Conservation (phyloP, 2,888 invertebrate species). For the Marronus borbonicus region DNA sequence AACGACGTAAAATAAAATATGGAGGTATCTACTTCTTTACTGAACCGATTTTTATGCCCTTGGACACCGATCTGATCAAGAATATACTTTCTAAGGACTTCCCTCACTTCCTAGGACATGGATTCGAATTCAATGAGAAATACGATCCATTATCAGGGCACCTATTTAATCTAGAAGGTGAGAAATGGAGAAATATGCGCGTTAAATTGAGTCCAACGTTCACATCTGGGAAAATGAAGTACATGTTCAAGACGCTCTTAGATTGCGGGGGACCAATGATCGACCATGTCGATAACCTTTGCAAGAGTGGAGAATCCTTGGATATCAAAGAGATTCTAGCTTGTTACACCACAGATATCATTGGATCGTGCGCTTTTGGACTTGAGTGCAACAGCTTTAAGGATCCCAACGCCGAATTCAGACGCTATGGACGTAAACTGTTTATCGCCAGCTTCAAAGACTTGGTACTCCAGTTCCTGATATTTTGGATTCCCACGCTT, state of each 20-base stretch:
- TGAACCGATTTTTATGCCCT: conserved; percentile 13
- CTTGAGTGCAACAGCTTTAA: conserved; percentile 74
- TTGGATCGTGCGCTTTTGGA: conserved; percentile 76
- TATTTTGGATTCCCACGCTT: not conserved
- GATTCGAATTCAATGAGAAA: conserved; percentile 69
- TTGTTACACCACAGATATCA: conserved; percentile 75
- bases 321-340: conserved; percentile 71
- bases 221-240: conserved; percentile 57
- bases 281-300: conserved; percentile 11
- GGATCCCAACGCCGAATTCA: conserved; percentile 71
- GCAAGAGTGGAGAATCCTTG: conserved; percentile 52
- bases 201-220: conserved; percentile 56
- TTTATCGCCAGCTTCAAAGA: conserved; percentile 43
- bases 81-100: conserved; percentile 53
- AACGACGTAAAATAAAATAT: conserved; percentile 9
- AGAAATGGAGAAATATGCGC: conserved; percentile 55
- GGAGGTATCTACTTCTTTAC: conserved; percentile 36
- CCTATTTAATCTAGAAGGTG: conserved; percentile 54
- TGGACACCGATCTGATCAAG: conserved; percentile 60
- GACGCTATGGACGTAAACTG: conserved; percentile 55
- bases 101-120: conserved; percentile 64
- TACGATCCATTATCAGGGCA: conserved; percentile 62
- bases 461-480: conserved; percentile 12
- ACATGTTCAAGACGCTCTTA: conserved; percentile 56
- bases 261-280: conserved; percentile 37